Evolutionary conservation across 2,888 invertebrate species (phyloP).

Genomic region (Iselma pallidipennis): DNA sequence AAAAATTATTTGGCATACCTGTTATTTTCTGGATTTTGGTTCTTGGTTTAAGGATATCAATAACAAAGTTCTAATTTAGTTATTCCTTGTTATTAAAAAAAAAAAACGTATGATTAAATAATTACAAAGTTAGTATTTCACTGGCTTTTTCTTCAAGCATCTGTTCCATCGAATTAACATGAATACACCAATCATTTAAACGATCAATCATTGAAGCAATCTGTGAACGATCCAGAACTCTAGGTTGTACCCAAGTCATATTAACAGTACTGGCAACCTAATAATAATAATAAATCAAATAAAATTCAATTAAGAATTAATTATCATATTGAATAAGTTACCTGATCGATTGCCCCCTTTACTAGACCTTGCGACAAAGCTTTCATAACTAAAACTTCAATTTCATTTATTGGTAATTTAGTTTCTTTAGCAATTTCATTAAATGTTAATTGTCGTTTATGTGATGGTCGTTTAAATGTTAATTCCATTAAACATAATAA

Average conservation of each 20-base stretch:
- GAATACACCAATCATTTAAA: slow-evolving; percentile 73
- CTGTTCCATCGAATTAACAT: slow-evolving; percentile 73
- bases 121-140: slow-evolving; percentile 73
- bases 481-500: slow-evolving; percentile 96
- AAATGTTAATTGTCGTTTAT: slow-evolving; percentile 84
- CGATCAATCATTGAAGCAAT: slow-evolving; percentile 73
- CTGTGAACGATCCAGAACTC: slow-evolving; percentile 72
- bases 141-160: slow-evolving; percentile 74
- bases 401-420: slow-evolving; percentile 79
- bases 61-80: too few species aligned
- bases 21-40: too few species aligned
- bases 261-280: slow-evolving; percentile 66
- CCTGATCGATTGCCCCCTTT: slow-evolving; percentile 94
- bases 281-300: slow-evolving; percentile 24
- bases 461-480: slow-evolving; percentile 93
- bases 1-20: too few species aligned
- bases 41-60: too few species aligned
- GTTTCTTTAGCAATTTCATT: slow-evolving; percentile 88
- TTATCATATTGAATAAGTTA: slow-evolving; percentile 50
- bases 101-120: too few species aligned
- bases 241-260: slow-evolving; percentile 85
- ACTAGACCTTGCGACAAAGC: slow-evolving; percentile 93
- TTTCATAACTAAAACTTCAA: slow-evolving; percentile 97
- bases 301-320: slow-evolving; percentile 7
- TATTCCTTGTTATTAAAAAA: too few species aligned